A percentile compares a stretch with the other conserved stretches of the same genome.
phyloP scores from a whole-genome alignment of 2,888 invertebrate species.

The Idaea aversata region DNA sequence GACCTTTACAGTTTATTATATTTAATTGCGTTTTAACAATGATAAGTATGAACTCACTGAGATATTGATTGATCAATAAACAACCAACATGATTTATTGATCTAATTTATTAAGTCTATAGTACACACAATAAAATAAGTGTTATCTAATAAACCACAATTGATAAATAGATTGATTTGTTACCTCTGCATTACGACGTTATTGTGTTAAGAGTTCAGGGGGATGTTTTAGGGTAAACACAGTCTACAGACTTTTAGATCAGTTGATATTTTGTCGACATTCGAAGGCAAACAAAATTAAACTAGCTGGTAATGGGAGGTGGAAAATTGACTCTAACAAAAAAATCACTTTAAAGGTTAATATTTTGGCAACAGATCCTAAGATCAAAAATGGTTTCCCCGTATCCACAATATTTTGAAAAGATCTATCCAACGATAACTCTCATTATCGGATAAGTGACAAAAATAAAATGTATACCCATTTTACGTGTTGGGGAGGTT shows the following conservation, averaged over 20 bases:
- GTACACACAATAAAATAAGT: not conserved
- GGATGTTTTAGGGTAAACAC: not conserved
- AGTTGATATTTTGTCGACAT: not conserved
- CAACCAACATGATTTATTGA: not conserved
- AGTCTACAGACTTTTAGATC: not conserved
- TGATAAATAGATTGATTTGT: constrained; percentile 19
- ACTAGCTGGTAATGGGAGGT: too few species aligned
- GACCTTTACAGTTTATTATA: too few species aligned
- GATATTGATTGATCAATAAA: constrained; percentile 15
- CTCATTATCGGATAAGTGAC: too few species aligned
- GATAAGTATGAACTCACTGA: not conserved
- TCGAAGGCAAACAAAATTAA: not conserved
- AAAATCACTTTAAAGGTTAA: too few species aligned
- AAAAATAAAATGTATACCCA: too few species aligned
- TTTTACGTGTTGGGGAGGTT: too few species aligned
- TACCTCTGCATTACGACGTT: constrained; percentile 1
- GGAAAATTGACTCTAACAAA: too few species aligned
- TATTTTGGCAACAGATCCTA: too few species aligned
- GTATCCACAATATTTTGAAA: too few species aligned
- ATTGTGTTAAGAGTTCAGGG: constrained; percentile 4
- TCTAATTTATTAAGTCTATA: not conserved
- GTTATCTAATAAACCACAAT: constrained; percentile 4
- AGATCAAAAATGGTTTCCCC: too few species aligned
- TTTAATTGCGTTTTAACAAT: not conserved
- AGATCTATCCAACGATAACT: too few species aligned